Conservation (phyloP, 1,140 invertebrate species). For the Drosophila kohkoa region DNA sequence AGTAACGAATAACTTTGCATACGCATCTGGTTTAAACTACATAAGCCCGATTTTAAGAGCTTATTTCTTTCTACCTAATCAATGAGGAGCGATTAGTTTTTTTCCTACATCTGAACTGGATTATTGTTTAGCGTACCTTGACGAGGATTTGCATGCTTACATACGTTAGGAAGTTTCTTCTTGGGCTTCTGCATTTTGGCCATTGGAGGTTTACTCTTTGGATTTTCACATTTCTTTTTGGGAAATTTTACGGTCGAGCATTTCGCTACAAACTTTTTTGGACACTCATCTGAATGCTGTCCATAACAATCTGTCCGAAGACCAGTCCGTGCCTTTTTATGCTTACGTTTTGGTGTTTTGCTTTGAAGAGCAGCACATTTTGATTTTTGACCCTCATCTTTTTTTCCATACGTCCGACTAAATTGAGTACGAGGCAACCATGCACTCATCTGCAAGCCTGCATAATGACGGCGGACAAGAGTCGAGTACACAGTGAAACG, state of each 20-base stretch:
- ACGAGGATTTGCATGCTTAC: slow-evolving; percentile 3
- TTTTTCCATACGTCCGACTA: slow-evolving; percentile 18
- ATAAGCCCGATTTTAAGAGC: neutral
- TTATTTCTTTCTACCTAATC: slow-evolving; percentile 60
- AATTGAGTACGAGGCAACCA: neutral
- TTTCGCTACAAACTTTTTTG: slow-evolving; percentile 9
- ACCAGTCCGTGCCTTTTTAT: slow-evolving; percentile 38
- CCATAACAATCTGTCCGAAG: slow-evolving; percentile 53
- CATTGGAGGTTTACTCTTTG: neutral
- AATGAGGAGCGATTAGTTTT: slow-evolving; percentile 1
- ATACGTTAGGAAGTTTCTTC: slow-evolving; percentile 26
- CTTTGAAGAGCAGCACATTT: slow-evolving; percentile 36
- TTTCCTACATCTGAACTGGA: neutral
- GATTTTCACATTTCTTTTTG: slow-evolving; percentile 57
- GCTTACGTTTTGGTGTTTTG: slow-evolving; percentile 38
- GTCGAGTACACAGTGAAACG: slow-evolving; percentile 44
- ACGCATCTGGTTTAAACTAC: slow-evolving; percentile 16
- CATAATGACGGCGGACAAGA: slow-evolving; percentile 56
- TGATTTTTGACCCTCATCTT: neutral
- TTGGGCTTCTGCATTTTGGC: slow-evolving; percentile 9
- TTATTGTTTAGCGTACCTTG: neutral
- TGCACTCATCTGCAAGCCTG: slow-evolving; percentile 15
- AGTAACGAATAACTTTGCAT: neutral
- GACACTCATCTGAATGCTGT: neutral
- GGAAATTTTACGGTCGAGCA: slow-evolving; percentile 44